Evolutionary conservation across 2,888 invertebrate species (phyloP).

Genomic region (Epistrophe grossulariae): DNA sequence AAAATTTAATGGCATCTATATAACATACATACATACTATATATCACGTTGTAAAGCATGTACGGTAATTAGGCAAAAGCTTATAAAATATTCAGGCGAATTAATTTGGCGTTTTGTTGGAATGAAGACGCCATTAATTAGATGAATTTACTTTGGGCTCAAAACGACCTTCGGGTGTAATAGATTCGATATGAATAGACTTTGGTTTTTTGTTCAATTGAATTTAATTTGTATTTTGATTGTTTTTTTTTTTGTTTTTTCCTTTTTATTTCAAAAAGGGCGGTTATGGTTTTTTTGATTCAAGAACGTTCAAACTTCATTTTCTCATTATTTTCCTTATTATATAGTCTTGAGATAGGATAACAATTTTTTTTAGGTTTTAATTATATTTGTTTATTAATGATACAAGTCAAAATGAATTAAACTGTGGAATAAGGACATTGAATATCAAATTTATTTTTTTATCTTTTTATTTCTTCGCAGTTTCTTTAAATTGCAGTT

Average conservation of each 20-base stretch:
- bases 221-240: slow-evolving; percentile 1
- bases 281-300: neutral
- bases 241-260: neutral
- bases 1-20: too few species aligned
- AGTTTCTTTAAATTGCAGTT: neutral
- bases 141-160: neutral
- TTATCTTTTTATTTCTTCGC: neutral
- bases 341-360: neutral
- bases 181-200: slow-evolving; percentile 13
- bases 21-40: neutral
- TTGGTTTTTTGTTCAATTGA: neutral
- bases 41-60: slow-evolving; percentile 22
- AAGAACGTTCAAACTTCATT: neutral
- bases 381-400: neutral
- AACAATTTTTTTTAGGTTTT: neutral
- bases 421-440: neutral
- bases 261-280: neutral
- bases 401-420: neutral
- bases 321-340: neutral
- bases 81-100: slow-evolving; percentile 45
- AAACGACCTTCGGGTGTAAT: slow-evolving; percentile 9
- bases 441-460: neutral
- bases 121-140: slow-evolving; percentile 37
- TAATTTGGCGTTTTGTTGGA: slow-evolving; percentile 41
- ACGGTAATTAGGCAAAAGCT: slow-evolving; percentile 21